phyloP scores from a whole-genome alignment of 1,140 invertebrate genomes.

The Pseudomyrmex dendroicus region DNA sequence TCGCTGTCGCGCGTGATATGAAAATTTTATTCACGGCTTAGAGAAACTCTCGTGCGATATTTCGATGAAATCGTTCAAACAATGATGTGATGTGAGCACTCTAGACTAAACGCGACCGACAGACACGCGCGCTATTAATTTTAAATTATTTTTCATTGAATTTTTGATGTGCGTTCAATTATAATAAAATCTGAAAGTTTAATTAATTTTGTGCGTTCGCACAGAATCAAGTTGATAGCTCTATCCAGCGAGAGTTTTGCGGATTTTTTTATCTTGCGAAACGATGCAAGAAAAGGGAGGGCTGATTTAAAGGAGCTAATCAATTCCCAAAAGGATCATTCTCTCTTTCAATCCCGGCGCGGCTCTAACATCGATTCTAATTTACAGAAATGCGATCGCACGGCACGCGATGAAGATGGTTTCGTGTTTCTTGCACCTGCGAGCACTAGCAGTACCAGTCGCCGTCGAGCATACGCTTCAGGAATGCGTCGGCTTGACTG shows the following conservation, averaged over 20 bases:
- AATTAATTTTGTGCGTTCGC: not conserved
- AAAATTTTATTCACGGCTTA: slow-evolving; percentile 33
- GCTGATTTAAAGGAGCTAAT: slow-evolving; percentile 29
- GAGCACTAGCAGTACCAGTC: slow-evolving; percentile 51
- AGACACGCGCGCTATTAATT: not conserved
- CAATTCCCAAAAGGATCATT: slow-evolving; percentile 41
- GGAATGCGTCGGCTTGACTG: slow-evolving; percentile 32
- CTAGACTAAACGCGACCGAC: too few species aligned
- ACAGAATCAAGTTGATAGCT: not conserved
- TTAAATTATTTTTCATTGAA: slow-evolving; percentile 1
- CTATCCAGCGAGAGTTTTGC: not conserved
- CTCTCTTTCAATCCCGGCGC: not conserved
- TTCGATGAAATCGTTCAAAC: slow-evolving; percentile 1
- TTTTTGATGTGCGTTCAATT: not conserved
- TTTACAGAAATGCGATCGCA: slow-evolving; percentile 56
- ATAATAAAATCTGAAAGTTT: not conserved
- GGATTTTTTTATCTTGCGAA: not conserved
- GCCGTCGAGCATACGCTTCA: slow-evolving; percentile 35
- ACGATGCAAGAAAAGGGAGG: not conserved
- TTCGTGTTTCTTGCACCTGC: slow-evolving; percentile 57
- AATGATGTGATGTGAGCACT: not conserved
- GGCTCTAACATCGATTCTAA: slow-evolving; percentile 49
- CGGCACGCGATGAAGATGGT: slow-evolving; percentile 57
- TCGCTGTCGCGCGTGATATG: slow-evolving; percentile 40
- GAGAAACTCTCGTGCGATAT: slow-evolving; percentile 29